Conservation (phyloP, 1,140 invertebrate genomes). For the Leptinotarsa lineolata region DNA sequence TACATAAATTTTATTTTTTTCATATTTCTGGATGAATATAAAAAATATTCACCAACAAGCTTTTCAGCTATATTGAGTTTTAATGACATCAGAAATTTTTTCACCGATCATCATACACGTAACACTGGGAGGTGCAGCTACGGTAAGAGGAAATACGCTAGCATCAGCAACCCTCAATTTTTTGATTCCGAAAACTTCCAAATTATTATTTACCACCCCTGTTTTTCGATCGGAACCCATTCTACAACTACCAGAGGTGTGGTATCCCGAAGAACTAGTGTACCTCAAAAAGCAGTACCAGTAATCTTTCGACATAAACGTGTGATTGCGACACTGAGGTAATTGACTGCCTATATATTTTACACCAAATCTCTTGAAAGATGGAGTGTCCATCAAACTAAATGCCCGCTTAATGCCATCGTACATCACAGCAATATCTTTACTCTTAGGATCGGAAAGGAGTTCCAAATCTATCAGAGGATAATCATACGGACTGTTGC, state of each 20-base stretch:
- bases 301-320: slow-evolving; percentile 36
- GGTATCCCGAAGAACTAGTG: slow-evolving; percentile 45
- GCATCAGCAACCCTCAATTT: slow-evolving; percentile 49
- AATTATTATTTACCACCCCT: slow-evolving; percentile 39
- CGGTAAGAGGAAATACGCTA: slow-evolving; percentile 40
- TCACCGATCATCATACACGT: slow-evolving; percentile 65
- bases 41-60: too few relatives aligned
- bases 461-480: slow-evolving; percentile 82
- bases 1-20: too few relatives aligned
- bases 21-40: too few relatives aligned
- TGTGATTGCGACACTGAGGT: slow-evolving; percentile 60
- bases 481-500: slow-evolving; percentile 71
- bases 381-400: slow-evolving; percentile 61
- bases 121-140: slow-evolving; percentile 57
- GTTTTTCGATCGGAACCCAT: slow-evolving; percentile 37
- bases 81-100: slow-evolving; percentile 62
- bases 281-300: slow-evolving; percentile 49
- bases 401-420: slow-evolving; percentile 56
- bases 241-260: slow-evolving; percentile 51
- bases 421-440: slow-evolving; percentile 61
- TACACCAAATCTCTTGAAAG: slow-evolving; percentile 64
- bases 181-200: slow-evolving; percentile 39
- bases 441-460: slow-evolving; percentile 67
- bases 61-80: background rate
- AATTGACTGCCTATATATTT: slow-evolving; percentile 65